These are phyloP conservation scores for Rhinella marina DNA, from an alignment of 2,797 vertebrate genomes.

Conservation along the genomic window DNA sequence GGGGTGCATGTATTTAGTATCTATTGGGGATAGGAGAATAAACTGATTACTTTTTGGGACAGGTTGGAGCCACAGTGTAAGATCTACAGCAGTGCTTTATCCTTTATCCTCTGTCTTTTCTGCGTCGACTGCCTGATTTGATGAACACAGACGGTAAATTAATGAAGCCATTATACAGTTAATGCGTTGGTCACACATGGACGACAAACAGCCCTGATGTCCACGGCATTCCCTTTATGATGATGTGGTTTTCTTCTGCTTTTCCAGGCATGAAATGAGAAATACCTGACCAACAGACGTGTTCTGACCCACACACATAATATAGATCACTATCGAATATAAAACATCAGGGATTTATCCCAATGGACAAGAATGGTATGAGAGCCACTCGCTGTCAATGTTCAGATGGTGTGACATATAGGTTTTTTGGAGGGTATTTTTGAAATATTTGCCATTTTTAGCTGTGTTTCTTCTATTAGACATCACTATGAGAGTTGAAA, in stretches of 20 bases:
- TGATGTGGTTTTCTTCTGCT: slow-evolving; percentile 25
- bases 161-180: slow-evolving; percentile 54
- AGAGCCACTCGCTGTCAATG: background rate
- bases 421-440: too few relatives aligned
- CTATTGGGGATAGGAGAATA: background rate
- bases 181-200: slow-evolving; percentile 57
- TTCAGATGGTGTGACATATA: too few relatives aligned
- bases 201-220: slow-evolving; percentile 26
- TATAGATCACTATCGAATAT: background rate
- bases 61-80: background rate
- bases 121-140: slow-evolving; percentile 65
- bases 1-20: background rate
- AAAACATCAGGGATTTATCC: background rate
- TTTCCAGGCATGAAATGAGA: slow-evolving; percentile 57
- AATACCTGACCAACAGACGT: slow-evolving; percentile 52
- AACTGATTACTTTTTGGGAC: background rate
- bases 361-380: background rate
- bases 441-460: too few relatives aligned
- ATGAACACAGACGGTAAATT: slow-evolving; percentile 59
- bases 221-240: slow-evolving; percentile 29
- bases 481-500: too few relatives aligned
- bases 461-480: too few relatives aligned
- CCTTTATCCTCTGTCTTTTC: slow-evolving; percentile 2
- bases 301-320: slow-evolving; percentile 30
- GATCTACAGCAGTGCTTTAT: background rate